phyloP scores from a whole-genome alignment of 2,113 vertebrate genomes.

The Mesocricetus auratus region DNA sequence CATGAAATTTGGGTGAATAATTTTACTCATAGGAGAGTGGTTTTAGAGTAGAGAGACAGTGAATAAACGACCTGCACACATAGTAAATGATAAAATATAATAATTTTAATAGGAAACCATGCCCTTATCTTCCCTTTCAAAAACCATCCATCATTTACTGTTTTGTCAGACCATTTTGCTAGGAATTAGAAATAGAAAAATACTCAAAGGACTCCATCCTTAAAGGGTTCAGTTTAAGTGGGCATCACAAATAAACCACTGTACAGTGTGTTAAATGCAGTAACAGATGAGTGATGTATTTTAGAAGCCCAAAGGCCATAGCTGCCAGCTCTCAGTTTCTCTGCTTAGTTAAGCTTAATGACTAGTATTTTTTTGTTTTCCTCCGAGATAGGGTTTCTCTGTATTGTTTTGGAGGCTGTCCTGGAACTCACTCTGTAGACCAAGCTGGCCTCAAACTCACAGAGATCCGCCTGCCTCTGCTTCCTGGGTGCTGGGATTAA shows the following conservation, averaged over 20 bases:
- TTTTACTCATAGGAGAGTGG: not conserved
- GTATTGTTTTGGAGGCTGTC: too few relatives aligned
- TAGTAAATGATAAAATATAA: not conserved
- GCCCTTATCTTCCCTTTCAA: constrained; percentile 26
- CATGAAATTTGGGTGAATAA: not conserved
- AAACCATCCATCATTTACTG: constrained; percentile 15
- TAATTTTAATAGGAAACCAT: constrained; percentile 37
- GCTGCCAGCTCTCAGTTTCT: constrained; percentile 14
- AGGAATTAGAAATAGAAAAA: constrained; percentile 31
- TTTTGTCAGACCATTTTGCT: not conserved
- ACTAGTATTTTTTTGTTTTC: constrained; percentile 21
- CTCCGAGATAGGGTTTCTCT: too few relatives aligned
- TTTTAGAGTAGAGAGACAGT: constrained; percentile 46
- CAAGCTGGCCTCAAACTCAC: too few relatives aligned
- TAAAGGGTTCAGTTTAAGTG: constrained; percentile 1
- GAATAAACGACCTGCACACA: constrained; percentile 16
- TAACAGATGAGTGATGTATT: constrained; percentile 41
- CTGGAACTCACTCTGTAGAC: too few relatives aligned
- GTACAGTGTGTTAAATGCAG: constrained; percentile 38
- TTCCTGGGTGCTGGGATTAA: too few relatives aligned
- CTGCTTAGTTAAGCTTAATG: constrained; percentile 46
- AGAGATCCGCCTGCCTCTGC: too few relatives aligned
- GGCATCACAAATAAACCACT: constrained; percentile 4
- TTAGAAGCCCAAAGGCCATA: constrained; percentile 43
- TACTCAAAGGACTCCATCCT: not conserved